phyloP scores from a whole-genome alignment of 2,888 invertebrate genomes.

The Augochlorella aurata region DNA sequence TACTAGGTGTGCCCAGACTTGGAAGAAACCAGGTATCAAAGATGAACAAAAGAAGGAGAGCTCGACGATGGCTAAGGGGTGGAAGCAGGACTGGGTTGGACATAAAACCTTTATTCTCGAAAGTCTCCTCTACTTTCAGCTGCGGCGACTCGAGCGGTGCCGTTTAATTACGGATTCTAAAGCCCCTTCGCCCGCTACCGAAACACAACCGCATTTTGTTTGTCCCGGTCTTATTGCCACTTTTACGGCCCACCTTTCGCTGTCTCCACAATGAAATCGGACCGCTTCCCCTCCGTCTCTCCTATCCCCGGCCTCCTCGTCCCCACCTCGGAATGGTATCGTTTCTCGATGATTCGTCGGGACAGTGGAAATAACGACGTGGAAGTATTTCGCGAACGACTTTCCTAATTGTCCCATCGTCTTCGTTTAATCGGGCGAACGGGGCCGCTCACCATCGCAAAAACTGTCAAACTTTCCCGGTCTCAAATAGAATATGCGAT shows the following conservation, averaged over 20 bases:
- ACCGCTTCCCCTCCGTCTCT: conserved; percentile 3
- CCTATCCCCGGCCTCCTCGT: not conserved
- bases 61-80: conserved; percentile 19
- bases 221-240: conserved; percentile 69
- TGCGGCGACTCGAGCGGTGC: conserved; percentile 59
- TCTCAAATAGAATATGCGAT: not conserved
- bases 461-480: not conserved
- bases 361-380: conserved; percentile 16
- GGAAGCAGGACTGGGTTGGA: conserved; percentile 40
- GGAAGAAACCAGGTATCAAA: conserved; percentile 42
- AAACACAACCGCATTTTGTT: conserved; percentile 60
- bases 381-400: conserved; percentile 38
- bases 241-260: conserved; percentile 67
- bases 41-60: conserved; percentile 19
- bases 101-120: conserved; percentile 71
- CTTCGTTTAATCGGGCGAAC: conserved; percentile 15
- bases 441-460: not conserved
- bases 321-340: conserved; percentile 16
- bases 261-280: conserved; percentile 55
- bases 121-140: conserved; percentile 58
- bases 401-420: conserved; percentile 9
- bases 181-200: conserved; percentile 57
- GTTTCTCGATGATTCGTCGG: conserved; percentile 34
- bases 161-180: conserved; percentile 75
- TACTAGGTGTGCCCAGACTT: conserved; percentile 13